Conservation (phyloP, 2,113 vertebrate species). For the Cepphus grylle region DNA sequence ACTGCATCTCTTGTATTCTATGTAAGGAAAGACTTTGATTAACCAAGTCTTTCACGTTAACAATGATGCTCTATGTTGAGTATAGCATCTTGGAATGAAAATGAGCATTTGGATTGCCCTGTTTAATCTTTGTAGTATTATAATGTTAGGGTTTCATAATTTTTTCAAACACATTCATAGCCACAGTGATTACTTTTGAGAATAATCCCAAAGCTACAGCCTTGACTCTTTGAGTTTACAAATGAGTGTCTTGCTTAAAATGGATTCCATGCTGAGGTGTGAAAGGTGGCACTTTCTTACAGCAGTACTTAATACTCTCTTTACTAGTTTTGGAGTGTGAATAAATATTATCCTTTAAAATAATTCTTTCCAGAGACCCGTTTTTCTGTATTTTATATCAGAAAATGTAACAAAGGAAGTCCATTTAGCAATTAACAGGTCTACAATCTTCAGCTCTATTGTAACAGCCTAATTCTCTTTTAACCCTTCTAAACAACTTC, state of each 20-base stretch:
- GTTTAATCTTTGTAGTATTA: background rate
- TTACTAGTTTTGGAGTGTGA: background rate
- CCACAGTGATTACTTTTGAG: background rate
- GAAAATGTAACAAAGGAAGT: background rate
- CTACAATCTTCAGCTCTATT: background rate
- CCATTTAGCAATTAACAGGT: background rate
- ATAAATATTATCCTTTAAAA: background rate
- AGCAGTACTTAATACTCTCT: background rate
- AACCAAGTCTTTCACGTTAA: conserved; percentile 48
- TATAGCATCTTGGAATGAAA: conserved; percentile 11
- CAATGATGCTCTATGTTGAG: background rate
- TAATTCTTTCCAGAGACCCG: background rate
- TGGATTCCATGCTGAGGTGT: background rate
- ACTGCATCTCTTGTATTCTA: background rate
- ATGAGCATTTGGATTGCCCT: background rate
- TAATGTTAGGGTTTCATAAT: background rate
- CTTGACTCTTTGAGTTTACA: background rate
- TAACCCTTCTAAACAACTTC: background rate
- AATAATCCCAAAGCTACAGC: background rate
- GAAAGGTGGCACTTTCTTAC: background rate
- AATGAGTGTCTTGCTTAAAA: background rate
- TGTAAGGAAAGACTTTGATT: conserved; percentile 54
- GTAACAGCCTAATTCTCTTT: background rate
- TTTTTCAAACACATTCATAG: background rate
- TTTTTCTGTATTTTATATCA: background rate